Base-by-base conservation (phyloP, 2,888 invertebrate genomes). In the Anorthoa munda region DNA sequence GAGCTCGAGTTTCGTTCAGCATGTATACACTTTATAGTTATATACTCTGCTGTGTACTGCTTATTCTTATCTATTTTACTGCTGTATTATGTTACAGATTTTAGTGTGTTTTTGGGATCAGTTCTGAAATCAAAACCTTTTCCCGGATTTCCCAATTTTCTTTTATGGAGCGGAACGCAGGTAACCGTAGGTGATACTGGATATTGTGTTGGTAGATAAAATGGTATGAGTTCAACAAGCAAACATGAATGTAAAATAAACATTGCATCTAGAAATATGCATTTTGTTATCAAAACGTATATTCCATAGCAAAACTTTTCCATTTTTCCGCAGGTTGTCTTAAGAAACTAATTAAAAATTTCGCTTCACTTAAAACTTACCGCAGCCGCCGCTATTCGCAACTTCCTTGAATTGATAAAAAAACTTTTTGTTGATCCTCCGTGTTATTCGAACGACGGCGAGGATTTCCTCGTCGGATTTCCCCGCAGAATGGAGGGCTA, bases 371-470 rank as follows among this genome's bases (percentile, higher is more conserved):
- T 84, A 84, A 77, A 81, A 82, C 77, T 83, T 74, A 75, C 79
- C 50, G 39, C 75, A 39, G 66, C 60, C 63, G 17, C 63, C 76
- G 76, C 70, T 72, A 67, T 74, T 84, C 79, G 73, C 64, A 84
- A 84, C 81, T 86, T 86, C 56, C 75, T 75, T 80, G 85, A 83
- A 86, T 86, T 79, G 83, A 86, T 82, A 87, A 88, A 87, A 75
- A 83, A 88, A 85, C 81, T 88, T 88, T 87, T 87, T 85, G 84
- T 83, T 86, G 77, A 86, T 83, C 81, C 66, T 86, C 55, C 77
- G 79, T 84, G 77, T 86, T 87, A 87, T 86, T 87, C 81, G 76
- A 86, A 79, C 72, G 78, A 66, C 73, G 75, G 65, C 53, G 53
- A 79, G 88, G 84, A 86, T 87, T 88, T 87, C 77, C 80, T 67